Base-by-base conservation (phyloP, 2,888 invertebrate genomes). In the Acleris literana region DNA sequence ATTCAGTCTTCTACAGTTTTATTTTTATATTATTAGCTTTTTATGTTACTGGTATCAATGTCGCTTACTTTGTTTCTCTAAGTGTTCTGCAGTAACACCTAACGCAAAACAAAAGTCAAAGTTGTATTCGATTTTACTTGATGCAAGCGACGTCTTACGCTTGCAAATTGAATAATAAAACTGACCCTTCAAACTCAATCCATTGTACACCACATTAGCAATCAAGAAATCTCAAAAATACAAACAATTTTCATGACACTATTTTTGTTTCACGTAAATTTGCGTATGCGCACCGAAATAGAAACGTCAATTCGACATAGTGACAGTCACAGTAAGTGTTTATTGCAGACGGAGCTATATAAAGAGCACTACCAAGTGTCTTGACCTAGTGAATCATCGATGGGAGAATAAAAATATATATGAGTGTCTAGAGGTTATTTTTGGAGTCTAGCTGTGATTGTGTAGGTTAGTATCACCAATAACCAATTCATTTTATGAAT, bases 221-320 rank as follows among this genome's bases (percentile, higher is more conserved):
- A n/a, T n/a, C n/a, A 39, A 39, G 39, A 13, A 39, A 39, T 0
- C 39, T 39, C 13, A 13, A 39, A 39, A 46, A 46, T n/a, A 46
- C 39, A 13, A 46, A 46, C 39, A 13, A 46, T 17, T n/a, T 46
- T 7, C 46, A 17, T 7, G 13, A 7, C n/a, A 29, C 60, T 65
- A 65, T 61, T 61, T 63, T 56, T 52, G 43, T 61, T 56, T 22
- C 17, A 29, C 75, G 68, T 71, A 71, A 77, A 77, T 74, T 74
- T 48, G 49, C 64, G 55, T 49, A 49, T 51, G 54, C 49, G 17
- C 33, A 44, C 55, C 11, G n/a, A 52, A 53, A 59, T 63, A 63
- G 57, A 67, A 52, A 44, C 54, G 59, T 67, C 62, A 59, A 67
- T 63, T 67, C 58, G 57, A 54, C 43, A 49, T 63, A 67, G 63